Evolutionary conservation across 1,140 invertebrate species (phyloP).

Genomic region (Brachionus asplanchnoidis): DNA sequence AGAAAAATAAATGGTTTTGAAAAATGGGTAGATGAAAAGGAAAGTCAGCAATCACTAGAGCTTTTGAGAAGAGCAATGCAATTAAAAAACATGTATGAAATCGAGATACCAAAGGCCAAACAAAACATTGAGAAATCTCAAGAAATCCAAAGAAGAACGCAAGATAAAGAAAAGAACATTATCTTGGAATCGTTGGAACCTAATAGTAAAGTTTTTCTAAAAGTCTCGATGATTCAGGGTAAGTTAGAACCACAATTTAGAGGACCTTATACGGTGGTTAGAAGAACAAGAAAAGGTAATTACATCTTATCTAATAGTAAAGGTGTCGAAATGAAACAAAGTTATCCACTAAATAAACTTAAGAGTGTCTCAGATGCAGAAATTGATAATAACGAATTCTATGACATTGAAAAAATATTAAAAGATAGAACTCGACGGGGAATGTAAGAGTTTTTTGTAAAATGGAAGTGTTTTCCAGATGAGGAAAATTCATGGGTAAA

Average conservation of each 20-base stretch:
- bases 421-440: background rate
- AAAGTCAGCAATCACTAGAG: background rate
- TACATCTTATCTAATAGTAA: constrained; percentile 12
- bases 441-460: no score
- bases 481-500: no score
- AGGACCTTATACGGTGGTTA: constrained; percentile 18
- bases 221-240: background rate
- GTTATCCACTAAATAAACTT: constrained; percentile 15
- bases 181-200: background rate
- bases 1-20: background rate
- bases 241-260: constrained; percentile 1
- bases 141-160: background rate
- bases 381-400: background rate
- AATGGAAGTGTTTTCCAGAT: no score
- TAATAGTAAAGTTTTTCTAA: constrained; percentile 18
- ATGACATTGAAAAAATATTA: constrained; percentile 36
- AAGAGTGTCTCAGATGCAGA: background rate
- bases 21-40: background rate
- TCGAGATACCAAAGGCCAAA: constrained; percentile 13
- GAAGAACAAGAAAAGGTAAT: constrained; percentile 10
- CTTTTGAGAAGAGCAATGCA: background rate
- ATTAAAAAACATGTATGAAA: constrained; percentile 30
- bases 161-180: background rate
- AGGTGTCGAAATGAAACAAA: background rate
- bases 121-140: constrained; percentile 13